phyloP scores from a whole-genome alignment of 2,888 invertebrate genomes.

The Mimumesa dahlbomi region DNA sequence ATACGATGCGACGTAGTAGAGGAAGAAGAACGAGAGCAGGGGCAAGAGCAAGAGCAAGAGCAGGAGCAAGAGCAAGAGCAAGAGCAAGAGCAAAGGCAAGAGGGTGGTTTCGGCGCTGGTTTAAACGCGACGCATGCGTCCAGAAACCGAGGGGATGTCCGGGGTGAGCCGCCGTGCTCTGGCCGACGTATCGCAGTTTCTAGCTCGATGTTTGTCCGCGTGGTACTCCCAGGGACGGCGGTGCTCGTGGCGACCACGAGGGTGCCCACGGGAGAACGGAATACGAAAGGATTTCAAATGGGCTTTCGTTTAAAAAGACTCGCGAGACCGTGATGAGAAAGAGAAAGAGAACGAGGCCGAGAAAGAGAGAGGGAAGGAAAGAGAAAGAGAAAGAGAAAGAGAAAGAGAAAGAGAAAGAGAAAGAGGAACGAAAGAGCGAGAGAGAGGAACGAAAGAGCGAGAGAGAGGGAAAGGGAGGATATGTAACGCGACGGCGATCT shows the following conservation, averaged over 20 bases:
- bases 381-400: too few species aligned
- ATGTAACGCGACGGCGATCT: slow-evolving; percentile 45
- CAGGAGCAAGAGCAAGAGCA: not conserved
- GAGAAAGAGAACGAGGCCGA: not conserved
- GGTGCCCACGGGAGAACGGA: slow-evolving; percentile 29
- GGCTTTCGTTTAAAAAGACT: too few species aligned
- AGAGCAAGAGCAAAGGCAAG: slow-evolving; percentile 9
- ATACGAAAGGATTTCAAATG: too few species aligned
- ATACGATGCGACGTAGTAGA: not conserved
- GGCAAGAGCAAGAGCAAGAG: not conserved
- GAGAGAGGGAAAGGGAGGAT: slow-evolving; percentile 4
- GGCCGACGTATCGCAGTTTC: slow-evolving; percentile 78
- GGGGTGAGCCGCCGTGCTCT: slow-evolving; percentile 70
- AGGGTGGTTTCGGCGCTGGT: slow-evolving; percentile 70
- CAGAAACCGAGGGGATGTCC: slow-evolving; percentile 66
- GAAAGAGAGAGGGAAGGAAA: too few species aligned
- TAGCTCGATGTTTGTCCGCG: slow-evolving; percentile 79
- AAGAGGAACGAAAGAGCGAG: not conserved
- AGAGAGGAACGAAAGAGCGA: not conserved
- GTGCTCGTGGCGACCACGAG: slow-evolving; percentile 57
- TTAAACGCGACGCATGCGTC: slow-evolving; percentile 77
- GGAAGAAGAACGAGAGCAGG: not conserved
- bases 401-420: not conserved
- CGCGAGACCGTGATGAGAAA: too few species aligned
- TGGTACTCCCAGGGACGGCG: slow-evolving; percentile 66